Base-by-base conservation (phyloP, 2,113 vertebrate species). In the Rhinoderma darwinii region DNA sequence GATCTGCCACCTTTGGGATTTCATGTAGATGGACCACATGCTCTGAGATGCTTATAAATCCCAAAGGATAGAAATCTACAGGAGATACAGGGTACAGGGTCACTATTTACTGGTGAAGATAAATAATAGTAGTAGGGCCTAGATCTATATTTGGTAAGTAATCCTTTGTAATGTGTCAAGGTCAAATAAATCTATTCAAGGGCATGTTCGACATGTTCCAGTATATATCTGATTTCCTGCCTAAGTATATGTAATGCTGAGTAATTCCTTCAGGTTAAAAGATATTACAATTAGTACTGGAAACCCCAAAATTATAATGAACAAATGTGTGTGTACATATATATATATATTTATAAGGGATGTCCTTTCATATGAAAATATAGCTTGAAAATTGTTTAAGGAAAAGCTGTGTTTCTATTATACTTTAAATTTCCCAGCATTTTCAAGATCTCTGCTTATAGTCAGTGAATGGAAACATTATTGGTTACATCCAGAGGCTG, bases 131-230 rank as follows among this genome's bases (percentile, higher is more conserved):
- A 81, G 39, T 81, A n/a, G 12, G 8, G 1, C 5, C 22, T 63
- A 63, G 12, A 81, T 43, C 37, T 81, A 41, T 43, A 61, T 61
- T 41, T 35, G 22, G 50, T 59, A 63, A 81, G 43, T 27, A 61
- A 81, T 80, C 32, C 51, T 59, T 59, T 59, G 22, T 61, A 25
- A 30, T 63, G 37, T 61, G 25, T 81, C 35, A 61, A 81, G 50
- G 56, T 63, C 10, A 81, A 43, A 80, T 22, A 63, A 81, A 81
- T 81, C 56, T 43, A 81, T 81, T 41, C n/a, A 17, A 43, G 78
- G 37, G 25, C 54, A 27, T 63, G 51, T 25, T 25, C 22, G 25
- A 25, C 32, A 15, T 47, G 5, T 44, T 3, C n/a, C 30, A 35
- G 10, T 15, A n/a, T 43, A 25, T 74, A 74, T 74, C 41, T 27